These are phyloP conservation scores for Seriola quinqueradiata DNA, from an alignment of 2,113 vertebrate species.

Conservation along the genomic window DNA sequence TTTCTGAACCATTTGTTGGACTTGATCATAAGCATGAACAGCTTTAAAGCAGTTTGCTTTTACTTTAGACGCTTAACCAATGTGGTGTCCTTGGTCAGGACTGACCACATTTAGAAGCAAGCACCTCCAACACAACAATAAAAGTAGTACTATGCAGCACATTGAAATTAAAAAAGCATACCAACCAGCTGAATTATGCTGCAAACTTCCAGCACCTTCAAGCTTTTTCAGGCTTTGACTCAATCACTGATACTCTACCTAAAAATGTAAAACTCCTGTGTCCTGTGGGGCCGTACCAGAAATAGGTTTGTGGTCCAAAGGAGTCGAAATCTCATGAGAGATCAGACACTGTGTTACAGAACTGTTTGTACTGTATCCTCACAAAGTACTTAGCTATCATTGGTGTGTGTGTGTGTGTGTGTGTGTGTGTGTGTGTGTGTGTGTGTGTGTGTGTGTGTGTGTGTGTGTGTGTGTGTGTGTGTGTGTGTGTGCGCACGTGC, in stretches of 20 bases:
- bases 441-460: constrained; percentile 19
- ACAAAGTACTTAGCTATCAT: constrained; percentile 6
- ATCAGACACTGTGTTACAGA: constrained; percentile 41
- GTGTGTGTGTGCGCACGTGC: not conserved
- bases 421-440: not conserved
- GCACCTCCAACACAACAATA: not conserved
- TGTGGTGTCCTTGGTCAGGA: not conserved
- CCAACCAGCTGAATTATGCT: not conserved
- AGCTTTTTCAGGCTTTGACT: not conserved
- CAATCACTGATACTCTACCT: not conserved
- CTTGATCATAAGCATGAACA: not conserved
- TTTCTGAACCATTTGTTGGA: not conserved
- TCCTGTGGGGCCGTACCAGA: constrained; percentile 19
- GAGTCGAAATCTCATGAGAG: constrained; percentile 8
- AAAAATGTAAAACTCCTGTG: not conserved
- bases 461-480: constrained; percentile 9
- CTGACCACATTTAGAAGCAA: not conserved
- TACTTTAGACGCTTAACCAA: not conserved
- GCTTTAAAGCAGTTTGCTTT: not conserved
- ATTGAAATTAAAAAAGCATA: not conserved
- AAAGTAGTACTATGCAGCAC: not conserved
- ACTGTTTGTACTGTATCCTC: constrained; percentile 48
- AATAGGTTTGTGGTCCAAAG: constrained; percentile 14
- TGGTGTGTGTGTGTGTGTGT: constrained; percentile 13
- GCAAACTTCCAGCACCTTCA: not conserved